These are phyloP conservation scores for Musca vetustissima DNA, from an alignment of 1,140 invertebrate genomes.

Conservation along the genomic window DNA sequence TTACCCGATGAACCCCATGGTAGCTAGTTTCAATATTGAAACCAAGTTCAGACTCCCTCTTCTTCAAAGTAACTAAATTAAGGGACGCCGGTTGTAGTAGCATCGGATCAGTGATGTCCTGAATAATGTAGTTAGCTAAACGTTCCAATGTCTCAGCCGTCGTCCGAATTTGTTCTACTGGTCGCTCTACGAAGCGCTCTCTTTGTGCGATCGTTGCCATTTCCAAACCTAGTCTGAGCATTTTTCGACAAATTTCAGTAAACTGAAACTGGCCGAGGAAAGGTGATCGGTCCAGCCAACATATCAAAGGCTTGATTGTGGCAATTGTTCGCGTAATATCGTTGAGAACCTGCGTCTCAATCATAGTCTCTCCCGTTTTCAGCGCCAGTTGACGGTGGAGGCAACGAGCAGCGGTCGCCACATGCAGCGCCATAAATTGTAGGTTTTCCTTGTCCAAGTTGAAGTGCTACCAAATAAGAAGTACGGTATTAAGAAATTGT, in stretches of 20 bases:
- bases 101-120: conserved; percentile 84
- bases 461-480: conserved; percentile 68
- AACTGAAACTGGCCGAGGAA: conserved; percentile 52
- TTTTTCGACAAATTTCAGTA: conserved; percentile 56
- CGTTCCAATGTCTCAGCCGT: conserved; percentile 72
- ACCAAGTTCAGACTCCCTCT: conserved; percentile 76
- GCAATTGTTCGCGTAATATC: conserved; percentile 81
- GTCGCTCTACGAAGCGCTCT: conserved; percentile 82
- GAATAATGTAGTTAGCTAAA: conserved; percentile 84
- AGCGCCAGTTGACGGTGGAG: conserved; percentile 68
- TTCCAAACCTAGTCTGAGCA: conserved; percentile 79
- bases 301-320: conserved; percentile 83
- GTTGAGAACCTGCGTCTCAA: conserved; percentile 80
- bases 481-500: not conserved
- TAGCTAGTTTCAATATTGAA: conserved; percentile 84
- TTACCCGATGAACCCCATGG: conserved; percentile 78
- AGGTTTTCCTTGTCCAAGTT: conserved; percentile 88
- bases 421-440: conserved; percentile 79
- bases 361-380: conserved; percentile 62
- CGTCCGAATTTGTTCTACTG: conserved; percentile 66
- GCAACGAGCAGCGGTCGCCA: conserved; percentile 81
- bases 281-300: conserved; percentile 78
- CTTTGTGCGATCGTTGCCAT: conserved; percentile 84
- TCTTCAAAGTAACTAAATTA: conserved; percentile 83
- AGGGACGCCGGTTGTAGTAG: conserved; percentile 84